Base-by-base conservation (phyloP, 2,113 vertebrate genomes). In the Paedocypris sp. region DNA sequence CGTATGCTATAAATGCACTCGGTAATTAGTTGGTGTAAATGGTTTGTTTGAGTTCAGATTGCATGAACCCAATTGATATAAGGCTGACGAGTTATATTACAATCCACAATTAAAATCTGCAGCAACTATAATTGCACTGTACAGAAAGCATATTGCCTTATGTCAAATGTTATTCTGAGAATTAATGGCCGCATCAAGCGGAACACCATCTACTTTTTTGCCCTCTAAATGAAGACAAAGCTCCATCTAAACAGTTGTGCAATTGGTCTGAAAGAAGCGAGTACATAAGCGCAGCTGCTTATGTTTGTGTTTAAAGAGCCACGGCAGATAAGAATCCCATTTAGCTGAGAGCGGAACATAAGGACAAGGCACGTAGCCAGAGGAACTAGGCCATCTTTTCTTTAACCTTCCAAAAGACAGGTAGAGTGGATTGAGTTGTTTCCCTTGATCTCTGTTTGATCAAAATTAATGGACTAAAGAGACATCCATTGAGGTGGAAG, bases 241-340 rank as follows among this genome's bases (percentile, higher is more conserved):
- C 10, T 4, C 11, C 43, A 25, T 46, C 45, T 10, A 28, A 10
- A 18, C 10, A 19, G 32, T 16, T 13, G n/a, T n/a, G 46, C 13
- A 19, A 29, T 29, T 31, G 47, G 57, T 69, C 64, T 54, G 35
- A 11, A 32, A 46, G 49, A 46, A 52, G 73, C 66, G 45, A 57
- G 11, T 65, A 51, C 62, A 67, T 72, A 63, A n/a, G n/a, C n/a
- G n/a, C n/a, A n/a, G n/a, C n/a, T n/a, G n/a, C 47, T 57, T 52
- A 26, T 62, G 69, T 64, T 76, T 46, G 66, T 73, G 76, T 71
- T 74, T 35, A 64, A 63, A 75, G 67, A 53, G 42, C 60, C 67
- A 70, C 60, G 70, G 50, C 61, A 73, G 68, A 69, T 78, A 73
- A 75, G 59, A 52, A 56, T 50, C 29, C 64, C 41, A 73, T 71